Percentiles rank a stretch among this genome's conserved stretches.
Conservation (phyloP, 92 coral and sea anemone species). For the Phenganax stokvisi region DNA sequence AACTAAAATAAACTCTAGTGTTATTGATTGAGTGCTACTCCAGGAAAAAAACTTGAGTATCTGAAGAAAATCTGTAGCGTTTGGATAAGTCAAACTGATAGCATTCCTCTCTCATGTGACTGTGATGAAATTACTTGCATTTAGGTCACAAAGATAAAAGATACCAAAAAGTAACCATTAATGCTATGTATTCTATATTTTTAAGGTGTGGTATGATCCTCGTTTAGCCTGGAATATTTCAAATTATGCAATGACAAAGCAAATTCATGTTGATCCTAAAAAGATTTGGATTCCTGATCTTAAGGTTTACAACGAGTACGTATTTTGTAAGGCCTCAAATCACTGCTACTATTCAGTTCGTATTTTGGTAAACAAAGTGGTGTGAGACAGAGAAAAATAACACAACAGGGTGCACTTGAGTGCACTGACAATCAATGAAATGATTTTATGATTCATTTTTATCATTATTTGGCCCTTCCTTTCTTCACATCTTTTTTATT, state of each 20-base stretch:
- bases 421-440: too few species aligned
- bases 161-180: neutral
- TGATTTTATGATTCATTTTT: too few species aligned
- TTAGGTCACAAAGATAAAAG: too few species aligned
- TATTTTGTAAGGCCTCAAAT: neutral
- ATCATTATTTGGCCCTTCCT: neutral
- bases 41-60: neutral
- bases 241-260: neutral
- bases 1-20: neutral
- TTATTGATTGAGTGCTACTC: neutral
- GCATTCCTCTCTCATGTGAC: too few species aligned
- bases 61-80: too few species aligned
- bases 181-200: neutral
- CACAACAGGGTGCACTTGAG: too few species aligned
- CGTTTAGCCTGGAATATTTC: constrained; percentile 26
- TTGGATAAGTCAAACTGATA: too few species aligned
- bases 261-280: constrained; percentile 21
- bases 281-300: constrained; percentile 39
- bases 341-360: neutral
- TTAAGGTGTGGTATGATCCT: constrained; percentile 31
- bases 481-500: neutral
- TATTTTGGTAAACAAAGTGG: neutral
- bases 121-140: too few species aligned
- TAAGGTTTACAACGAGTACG: constrained; percentile 33
- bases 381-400: neutral